phyloP scores from a whole-genome alignment of 2,888 invertebrate species.

The Melinaea marsaeus region DNA sequence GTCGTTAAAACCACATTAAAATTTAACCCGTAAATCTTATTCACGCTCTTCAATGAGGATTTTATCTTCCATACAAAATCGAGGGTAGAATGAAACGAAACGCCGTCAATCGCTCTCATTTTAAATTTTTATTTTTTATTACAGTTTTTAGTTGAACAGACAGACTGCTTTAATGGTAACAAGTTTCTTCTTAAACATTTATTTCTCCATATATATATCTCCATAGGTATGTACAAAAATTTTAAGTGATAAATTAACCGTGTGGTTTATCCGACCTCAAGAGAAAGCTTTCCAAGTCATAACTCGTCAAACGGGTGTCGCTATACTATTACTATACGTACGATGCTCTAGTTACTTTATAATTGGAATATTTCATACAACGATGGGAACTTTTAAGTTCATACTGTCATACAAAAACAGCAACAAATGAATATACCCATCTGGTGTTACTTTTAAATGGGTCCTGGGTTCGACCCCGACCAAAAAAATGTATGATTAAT shows the following conservation, averaged over 20 bases:
- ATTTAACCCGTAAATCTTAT: conserved; percentile 33
- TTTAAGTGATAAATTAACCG: conserved; percentile 18
- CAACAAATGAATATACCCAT: no score
- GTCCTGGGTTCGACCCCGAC: no score
- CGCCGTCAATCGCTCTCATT: no score
- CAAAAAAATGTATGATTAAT: no score
- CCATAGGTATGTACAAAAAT: no score
- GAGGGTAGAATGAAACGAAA: conserved; percentile 8
- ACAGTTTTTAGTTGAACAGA: no score
- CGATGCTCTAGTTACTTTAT: conserved; percentile 12
- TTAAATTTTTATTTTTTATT: no score
- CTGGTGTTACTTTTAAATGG: no score
- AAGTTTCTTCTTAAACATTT: background rate
- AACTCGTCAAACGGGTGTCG: conserved; percentile 62
- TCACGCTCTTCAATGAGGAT: conserved; percentile 28
- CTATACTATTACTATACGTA: conserved; percentile 43
- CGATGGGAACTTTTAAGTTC: no score
- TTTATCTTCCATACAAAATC: conserved; percentile 10
- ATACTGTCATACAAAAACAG: no score
- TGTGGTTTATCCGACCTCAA: conserved; percentile 34
- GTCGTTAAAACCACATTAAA: conserved; percentile 34
- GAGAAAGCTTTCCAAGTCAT: conserved; percentile 49
- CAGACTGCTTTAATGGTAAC: background rate
- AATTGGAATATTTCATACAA: no score
- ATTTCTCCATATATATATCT: background rate